phyloP scores from a whole-genome alignment of 2,888 invertebrate genomes.

The Arctia plantaginis region DNA sequence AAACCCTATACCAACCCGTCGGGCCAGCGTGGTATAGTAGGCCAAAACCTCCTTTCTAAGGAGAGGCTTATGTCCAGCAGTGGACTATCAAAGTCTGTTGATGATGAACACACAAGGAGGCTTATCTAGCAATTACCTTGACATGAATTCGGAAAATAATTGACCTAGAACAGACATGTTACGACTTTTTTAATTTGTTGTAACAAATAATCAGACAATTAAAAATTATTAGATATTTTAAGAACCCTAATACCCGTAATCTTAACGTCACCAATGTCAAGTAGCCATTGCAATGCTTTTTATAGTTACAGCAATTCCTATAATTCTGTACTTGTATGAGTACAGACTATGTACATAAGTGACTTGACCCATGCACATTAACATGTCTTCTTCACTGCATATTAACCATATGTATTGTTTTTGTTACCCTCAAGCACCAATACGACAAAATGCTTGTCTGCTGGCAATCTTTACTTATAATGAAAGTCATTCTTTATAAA shows the following conservation, averaged over 20 bases:
- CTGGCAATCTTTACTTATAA: background rate
- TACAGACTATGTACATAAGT: background rate
- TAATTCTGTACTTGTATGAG: background rate
- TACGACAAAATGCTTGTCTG: background rate
- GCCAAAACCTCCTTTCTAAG: no score
- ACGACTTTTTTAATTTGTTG: background rate
- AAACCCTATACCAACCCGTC: no score
- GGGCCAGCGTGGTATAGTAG: no score
- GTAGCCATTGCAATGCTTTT: background rate
- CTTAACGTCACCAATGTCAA: background rate
- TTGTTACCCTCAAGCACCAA: background rate
- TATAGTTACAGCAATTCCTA: background rate
- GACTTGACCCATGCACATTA: background rate
- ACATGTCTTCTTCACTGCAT: background rate
- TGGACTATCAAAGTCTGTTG: no score
- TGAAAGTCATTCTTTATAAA: constrained; percentile 7
- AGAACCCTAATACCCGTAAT: no score
- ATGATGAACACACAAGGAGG: constrained; percentile 9
- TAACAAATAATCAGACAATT: background rate
- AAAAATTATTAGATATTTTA: background rate
- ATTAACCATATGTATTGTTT: background rate
- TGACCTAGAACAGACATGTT: background rate
- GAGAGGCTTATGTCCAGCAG: no score
- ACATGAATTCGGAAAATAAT: constrained; percentile 13
- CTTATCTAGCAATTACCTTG: constrained; percentile 29